Base-by-base conservation (phyloP, 2,113 vertebrate species). In the Pteruthius melanotis region DNA sequence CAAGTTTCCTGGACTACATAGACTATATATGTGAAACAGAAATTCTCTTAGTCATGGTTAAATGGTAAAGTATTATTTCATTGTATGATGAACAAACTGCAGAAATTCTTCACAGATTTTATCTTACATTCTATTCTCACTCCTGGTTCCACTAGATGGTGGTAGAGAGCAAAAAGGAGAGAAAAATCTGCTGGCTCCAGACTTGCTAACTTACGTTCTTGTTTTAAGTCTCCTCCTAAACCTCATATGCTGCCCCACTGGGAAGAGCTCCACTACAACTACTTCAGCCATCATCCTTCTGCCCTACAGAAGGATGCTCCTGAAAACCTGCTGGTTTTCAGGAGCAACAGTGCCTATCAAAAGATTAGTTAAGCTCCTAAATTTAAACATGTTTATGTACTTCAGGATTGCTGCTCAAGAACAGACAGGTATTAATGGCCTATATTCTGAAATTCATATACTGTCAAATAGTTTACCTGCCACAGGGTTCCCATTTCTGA, bases 121-220 rank as follows among this genome's bases (percentile, higher is more conserved):
- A 42, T 9, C 7, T 75, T 47, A 40, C 47, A 63, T 63, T 49
- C 27, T 9, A 0, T 1, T 33, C 40, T 42, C 54, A 13, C 16
- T 21, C 24, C 31, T 79, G 45, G 15, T 39, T 89, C 91, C 93
- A 83, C 90, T 66, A 96, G 95, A 80, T 91, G 94, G 94, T 76
- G 45, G 63, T 57, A 87, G 0, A 90, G 89, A 85, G 78, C 54
- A 79, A 91, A 81, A 56, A 2, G 1, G 13, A 70, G 50, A 44
- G 5, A 56, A 80, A 78, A 54, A 60, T 14, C 30, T 28, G 35
- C 28, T 11, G 12, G 28, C 40, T 83, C 31, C 35, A 45, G 28
- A n/a, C 42, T 52, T 31, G 22, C 12, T 8, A 82, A 63, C 4
- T 35, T 16, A 22, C 2, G 11, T 2, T 54, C 33, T 52, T 24